Percentiles rank a stretch among this genome's conserved stretches.
phyloP scores from a whole-genome alignment of 2,113 vertebrate genomes.

The Mystacornis crossleyi region DNA sequence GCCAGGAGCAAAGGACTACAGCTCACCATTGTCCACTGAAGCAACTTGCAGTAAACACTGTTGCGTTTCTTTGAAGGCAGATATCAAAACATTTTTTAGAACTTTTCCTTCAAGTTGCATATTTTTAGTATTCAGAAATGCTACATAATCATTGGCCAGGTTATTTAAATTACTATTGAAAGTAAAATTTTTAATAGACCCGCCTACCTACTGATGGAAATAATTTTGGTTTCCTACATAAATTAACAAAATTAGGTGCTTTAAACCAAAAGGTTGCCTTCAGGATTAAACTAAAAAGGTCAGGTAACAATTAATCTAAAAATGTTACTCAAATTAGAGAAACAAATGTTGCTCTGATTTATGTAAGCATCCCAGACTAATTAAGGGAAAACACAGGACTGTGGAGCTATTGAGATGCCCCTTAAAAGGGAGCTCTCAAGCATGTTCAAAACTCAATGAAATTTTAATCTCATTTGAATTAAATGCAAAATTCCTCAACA shows the following conservation, averaged over 20 bases:
- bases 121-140: background rate
- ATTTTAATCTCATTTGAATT: background rate
- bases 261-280: background rate
- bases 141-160: background rate
- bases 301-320: background rate
- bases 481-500: background rate
- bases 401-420: background rate
- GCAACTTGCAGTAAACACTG: background rate
- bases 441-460: accelerated
- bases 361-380: background rate
- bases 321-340: background rate
- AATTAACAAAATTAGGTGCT: background rate
- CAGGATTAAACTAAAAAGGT: background rate
- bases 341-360: background rate
- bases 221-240: background rate
- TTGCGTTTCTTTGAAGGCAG: background rate
- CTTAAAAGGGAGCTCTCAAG: background rate
- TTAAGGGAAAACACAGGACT: background rate
- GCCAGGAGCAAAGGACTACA: background rate
- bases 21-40: background rate
- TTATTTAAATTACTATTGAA: background rate
- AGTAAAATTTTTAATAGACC: background rate
- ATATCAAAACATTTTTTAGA: background rate
- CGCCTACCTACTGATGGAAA: background rate
- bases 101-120: background rate